phyloP scores from a whole-genome alignment of 2,797 vertebrate species.

The Acomys russatus region DNA sequence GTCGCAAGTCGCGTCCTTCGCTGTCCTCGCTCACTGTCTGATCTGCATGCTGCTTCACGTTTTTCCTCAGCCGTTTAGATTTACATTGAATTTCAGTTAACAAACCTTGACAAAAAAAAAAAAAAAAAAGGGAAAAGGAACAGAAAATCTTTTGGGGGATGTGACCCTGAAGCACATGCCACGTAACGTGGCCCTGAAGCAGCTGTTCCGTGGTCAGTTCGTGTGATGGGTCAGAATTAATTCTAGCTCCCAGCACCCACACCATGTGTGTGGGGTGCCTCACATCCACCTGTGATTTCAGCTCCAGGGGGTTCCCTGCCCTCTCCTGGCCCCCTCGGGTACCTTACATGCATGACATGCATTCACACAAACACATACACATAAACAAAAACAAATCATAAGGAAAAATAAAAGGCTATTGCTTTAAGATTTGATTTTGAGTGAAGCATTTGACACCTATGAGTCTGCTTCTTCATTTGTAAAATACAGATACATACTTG shows the following conservation, averaged over 20 bases:
- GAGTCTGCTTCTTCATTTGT: constrained; percentile 42
- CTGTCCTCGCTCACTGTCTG: constrained; percentile 90
- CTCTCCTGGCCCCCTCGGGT: background rate
- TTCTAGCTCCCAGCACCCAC: background rate
- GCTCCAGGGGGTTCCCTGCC: background rate
- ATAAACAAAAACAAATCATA: background rate
- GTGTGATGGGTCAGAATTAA: background rate
- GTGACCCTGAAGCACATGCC: background rate
- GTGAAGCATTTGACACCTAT: background rate
- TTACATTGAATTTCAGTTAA: constrained; percentile 99
- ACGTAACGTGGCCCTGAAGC: background rate
- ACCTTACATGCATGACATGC: background rate
- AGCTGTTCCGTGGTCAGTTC: background rate
- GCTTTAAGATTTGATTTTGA: background rate
- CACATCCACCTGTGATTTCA: background rate
- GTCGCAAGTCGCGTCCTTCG: constrained; percentile 92
- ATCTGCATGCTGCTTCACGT: constrained; percentile 91
- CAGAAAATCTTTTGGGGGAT: background rate
- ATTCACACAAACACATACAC: background rate
- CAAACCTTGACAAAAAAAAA: constrained; percentile 91
- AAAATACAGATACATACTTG: constrained; percentile 10
- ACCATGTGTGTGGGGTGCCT: background rate
- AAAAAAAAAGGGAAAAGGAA: constrained; percentile 7
- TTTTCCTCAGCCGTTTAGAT: constrained; percentile 97
- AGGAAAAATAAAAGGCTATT: background rate